A percentile compares a stretch with the other conserved stretches of the same genome.
Conservation (phyloP, 2,888 invertebrate genomes). For the Adela reaumurella region DNA sequence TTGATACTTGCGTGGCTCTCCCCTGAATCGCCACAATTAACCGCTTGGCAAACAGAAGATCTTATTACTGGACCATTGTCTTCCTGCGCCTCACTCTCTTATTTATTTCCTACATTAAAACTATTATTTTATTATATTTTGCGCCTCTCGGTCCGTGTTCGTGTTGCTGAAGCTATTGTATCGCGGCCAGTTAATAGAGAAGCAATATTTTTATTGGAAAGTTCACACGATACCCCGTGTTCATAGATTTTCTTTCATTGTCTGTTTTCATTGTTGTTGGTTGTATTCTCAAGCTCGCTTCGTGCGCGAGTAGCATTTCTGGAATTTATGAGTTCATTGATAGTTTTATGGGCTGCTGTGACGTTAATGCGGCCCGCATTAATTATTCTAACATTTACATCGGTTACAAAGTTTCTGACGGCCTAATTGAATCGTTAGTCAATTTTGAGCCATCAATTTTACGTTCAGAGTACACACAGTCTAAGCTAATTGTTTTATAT, state of each 20-base stretch:
- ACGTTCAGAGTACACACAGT: not conserved
- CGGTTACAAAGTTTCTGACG: not conserved
- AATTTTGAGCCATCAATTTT: not conserved
- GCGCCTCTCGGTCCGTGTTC: slow-evolving; percentile 13
- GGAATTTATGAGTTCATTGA: slow-evolving; percentile 36
- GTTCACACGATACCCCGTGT: slow-evolving; percentile 27
- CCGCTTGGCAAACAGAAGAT: slow-evolving; percentile 25
- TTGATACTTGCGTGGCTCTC: too few relatives aligned
- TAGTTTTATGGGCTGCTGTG: slow-evolving; percentile 32
- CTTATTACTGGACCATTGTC: slow-evolving; percentile 49
- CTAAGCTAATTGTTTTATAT: not conserved
- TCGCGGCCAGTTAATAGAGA: slow-evolving; percentile 29
- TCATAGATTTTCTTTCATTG: slow-evolving; percentile 2
- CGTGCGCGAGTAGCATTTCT: slow-evolving; percentile 29
- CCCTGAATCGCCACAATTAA: slow-evolving; percentile 40
- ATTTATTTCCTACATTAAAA: slow-evolving; percentile 49
- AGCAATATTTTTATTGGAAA: slow-evolving; percentile 29
- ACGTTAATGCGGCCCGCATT: slow-evolving; percentile 29
- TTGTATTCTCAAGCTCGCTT: slow-evolving; percentile 26
- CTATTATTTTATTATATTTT: slow-evolving; percentile 42
- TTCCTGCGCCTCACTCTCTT: slow-evolving; percentile 31
- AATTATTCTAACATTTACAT: slow-evolving; percentile 20
- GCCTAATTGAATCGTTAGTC: not conserved
- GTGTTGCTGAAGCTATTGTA: slow-evolving; percentile 20
- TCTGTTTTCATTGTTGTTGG: slow-evolving; percentile 22